Base-by-base conservation (phyloP, 2,888 invertebrate genomes). In the Odontothrips loti region DNA sequence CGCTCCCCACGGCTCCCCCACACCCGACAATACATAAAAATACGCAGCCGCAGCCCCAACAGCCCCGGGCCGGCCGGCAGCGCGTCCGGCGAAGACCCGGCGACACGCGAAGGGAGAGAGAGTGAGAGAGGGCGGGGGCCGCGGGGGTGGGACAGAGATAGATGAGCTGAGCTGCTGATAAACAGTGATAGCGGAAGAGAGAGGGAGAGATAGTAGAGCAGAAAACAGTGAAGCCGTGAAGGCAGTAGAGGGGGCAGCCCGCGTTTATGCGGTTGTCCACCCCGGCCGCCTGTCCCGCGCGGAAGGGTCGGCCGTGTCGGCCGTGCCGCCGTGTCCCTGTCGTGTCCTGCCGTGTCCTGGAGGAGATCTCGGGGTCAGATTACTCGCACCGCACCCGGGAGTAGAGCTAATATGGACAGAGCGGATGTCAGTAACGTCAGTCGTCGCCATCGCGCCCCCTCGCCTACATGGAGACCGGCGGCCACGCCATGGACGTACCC, bases 121-220 rank as follows among this genome's bases (percentile, higher is more conserved):
- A 51, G 3, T 1, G 51, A 6, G 51, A 4, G 51, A 51, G 51
- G 6, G 58, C 0, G 58, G 58, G 12, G n/a, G 58, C 58, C 20
- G 20, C 17, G 58, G 58, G 58, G 20, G 58, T 58, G 58, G 23
- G 68, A 75, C 68, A 75, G 68, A 75, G 68, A 75, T 27, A 27
- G 68, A 75, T 75, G 68, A 75, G 68, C 27, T 11, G 23, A 27
- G 27, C 68, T 75, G 12, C 68, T 23, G 68, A 75, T 75, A 75
- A 75, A 75, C 68, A 75, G 68, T 75, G 68, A 75, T 75, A 75
- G 68, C 68, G 68, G 68, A 27, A 75, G 68, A 12, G 68, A 27
- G 17, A 58, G 58, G 6, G 58, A 58, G 12, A 58, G 58, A 58
- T 0, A 58, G 10, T 12, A 20, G 51, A 10, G 51, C 51, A 51